phyloP scores from a whole-genome alignment of 2,797 vertebrate species.

The Epinephelus awoara region DNA sequence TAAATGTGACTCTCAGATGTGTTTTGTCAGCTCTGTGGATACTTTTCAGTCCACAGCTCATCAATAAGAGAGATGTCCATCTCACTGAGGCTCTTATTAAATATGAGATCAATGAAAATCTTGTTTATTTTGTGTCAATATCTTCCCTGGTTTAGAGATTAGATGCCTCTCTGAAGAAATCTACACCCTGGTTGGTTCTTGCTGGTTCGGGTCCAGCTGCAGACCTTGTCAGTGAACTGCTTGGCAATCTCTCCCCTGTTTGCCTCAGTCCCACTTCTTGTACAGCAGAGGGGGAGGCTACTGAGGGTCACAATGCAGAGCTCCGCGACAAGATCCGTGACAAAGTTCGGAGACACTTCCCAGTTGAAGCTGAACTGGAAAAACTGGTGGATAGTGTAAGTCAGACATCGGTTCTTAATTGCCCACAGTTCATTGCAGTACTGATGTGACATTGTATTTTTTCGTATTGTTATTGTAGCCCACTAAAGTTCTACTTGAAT shows the following conservation, averaged over 20 bases:
- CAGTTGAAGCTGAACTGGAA: conserved; percentile 66
- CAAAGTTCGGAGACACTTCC: conserved; percentile 78
- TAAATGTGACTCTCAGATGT: too few species aligned
- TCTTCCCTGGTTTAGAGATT: conserved; percentile 78
- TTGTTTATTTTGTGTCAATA: not conserved
- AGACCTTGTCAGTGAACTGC: conserved; percentile 86
- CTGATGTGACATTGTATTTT: too few species aligned
- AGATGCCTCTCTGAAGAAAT: conserved; percentile 84
- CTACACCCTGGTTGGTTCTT: conserved; percentile 89
- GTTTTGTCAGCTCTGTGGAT: too few species aligned
- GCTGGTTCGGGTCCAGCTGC: conserved; percentile 88
- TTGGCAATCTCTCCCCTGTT: conserved; percentile 67
- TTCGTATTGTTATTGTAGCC: too few species aligned
- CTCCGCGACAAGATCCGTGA: conserved; percentile 69
- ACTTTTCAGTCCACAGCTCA: too few species aligned
- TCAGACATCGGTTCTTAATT: not conserved
- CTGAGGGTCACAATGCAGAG: conserved; percentile 56
- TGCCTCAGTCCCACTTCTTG: conserved; percentile 42
- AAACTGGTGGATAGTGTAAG: conserved; percentile 84
- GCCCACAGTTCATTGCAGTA: too few species aligned
- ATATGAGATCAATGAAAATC: not conserved
- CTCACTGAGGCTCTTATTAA: not conserved
- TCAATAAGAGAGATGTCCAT: too few species aligned
- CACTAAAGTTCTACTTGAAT: too few species aligned
- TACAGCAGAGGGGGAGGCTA: conserved; percentile 35